Evolutionary conservation across 53 echinoderm and acorn worm genomes (phyloP).

Genomic region (Zoroaster sp.): DNA sequence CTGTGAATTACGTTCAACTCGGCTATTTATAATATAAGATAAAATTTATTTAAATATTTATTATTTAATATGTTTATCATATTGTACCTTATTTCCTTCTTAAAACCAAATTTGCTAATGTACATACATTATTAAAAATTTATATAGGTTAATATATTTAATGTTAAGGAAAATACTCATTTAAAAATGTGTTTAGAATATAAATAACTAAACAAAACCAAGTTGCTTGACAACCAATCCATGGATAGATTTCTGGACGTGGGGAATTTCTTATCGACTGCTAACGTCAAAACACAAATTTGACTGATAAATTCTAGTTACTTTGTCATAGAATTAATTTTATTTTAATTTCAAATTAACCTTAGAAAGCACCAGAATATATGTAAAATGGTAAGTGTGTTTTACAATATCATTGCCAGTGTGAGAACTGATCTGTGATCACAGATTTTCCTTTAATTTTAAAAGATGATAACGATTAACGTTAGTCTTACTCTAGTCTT

Average conservation of each 20-base stretch:
- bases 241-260: neutral
- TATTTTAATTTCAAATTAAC: no score
- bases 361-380: no score
- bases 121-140: neutral
- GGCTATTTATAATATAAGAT: neutral
- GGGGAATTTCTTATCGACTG: neutral
- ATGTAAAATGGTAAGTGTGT: no score
- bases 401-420: no score
- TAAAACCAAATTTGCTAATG: no score
- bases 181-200: neutral
- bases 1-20: neutral
- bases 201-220: slow-evolving; percentile 21
- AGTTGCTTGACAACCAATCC: slow-evolving; percentile 44
- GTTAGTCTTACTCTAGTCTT: no score
- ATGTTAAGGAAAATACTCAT: neutral
- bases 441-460: no score
- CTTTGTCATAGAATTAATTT: no score
- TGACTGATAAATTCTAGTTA: neutral
- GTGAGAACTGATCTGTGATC: no score
- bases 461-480: no score
- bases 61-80: neutral
- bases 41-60: neutral
- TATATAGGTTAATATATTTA: neutral
- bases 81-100: neutral
- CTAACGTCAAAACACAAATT: neutral